These are phyloP conservation scores for Artemia sp. DNA, from an alignment of 2,888 invertebrate species.

Conservation along the genomic window DNA sequence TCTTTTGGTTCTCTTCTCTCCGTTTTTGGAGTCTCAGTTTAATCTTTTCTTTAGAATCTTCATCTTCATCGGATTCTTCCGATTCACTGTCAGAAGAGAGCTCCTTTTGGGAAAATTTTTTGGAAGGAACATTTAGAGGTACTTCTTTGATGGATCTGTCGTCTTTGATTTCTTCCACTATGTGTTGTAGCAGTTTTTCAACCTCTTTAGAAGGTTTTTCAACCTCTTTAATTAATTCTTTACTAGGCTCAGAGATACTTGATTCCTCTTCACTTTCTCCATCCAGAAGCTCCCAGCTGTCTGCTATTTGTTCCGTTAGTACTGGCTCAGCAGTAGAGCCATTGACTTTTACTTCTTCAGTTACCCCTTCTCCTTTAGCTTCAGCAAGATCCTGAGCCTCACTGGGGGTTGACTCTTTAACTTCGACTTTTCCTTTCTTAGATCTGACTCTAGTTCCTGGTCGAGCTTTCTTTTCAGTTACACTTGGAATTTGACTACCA, in stretches of 20 bases:
- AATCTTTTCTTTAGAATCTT: conserved; percentile 53
- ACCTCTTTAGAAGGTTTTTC: not conserved
- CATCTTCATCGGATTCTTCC: conserved; percentile 53
- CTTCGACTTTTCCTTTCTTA: conserved; percentile 47
- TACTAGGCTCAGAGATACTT: conserved; percentile 17
- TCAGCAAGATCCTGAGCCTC: conserved; percentile 21
- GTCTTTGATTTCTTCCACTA: conserved; percentile 19
- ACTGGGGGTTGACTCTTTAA: conserved; percentile 28
- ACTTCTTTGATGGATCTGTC: conserved; percentile 24
- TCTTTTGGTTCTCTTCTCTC: conserved; percentile 49
- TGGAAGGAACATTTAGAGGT: conserved; percentile 26
- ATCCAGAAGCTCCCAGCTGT: conserved; percentile 61
- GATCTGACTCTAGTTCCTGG: conserved; percentile 57
- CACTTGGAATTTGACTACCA: conserved; percentile 39
- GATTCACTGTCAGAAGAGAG: conserved; percentile 21
- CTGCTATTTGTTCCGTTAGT: conserved; percentile 45
- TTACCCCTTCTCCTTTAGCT: conserved; percentile 19
- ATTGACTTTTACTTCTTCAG: conserved; percentile 1
- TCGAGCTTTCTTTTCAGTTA: conserved; percentile 35
- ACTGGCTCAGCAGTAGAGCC: conserved; percentile 24
- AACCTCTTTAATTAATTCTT: not conserved
- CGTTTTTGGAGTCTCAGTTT: conserved; percentile 54
- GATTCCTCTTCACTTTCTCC: conserved; percentile 41
- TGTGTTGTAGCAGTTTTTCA: not conserved
- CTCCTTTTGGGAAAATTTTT: conserved; percentile 29